Evolutionary conservation across 2,888 invertebrate genomes (phyloP), one percentile per base, ranked within the genome.

Genomic region (Zygaena filipendulae): DNA sequence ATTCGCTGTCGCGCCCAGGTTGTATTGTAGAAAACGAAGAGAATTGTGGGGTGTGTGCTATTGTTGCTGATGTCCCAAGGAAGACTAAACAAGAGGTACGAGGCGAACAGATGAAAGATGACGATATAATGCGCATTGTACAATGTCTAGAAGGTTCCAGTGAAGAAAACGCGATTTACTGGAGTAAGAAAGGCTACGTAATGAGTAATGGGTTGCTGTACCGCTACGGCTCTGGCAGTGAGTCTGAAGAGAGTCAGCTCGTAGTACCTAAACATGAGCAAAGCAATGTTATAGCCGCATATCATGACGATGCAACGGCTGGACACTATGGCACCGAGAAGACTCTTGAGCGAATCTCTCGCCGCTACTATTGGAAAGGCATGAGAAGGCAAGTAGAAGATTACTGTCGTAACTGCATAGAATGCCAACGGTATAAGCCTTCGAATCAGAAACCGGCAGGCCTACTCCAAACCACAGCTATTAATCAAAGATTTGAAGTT

Each of bases 281-380:
- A 13, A 12, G 11, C 1, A 25, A 33, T 7, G 26, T 49, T 2
- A 19, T 48, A 18, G 8, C n/a, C 1, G 35, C 12, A 4, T 45
- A 42, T 11, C 51, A 50, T 19, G 42, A 45, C 11, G 32, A 36
- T 4, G 32, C 38, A 1, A 14, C 33, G 2, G 43, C 52, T 1
- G 53, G 50, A 4, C 52, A 57, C 6, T 16, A 16, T 1, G 46
- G 46, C 5, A 9, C 40, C 1, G 39, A 46, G 30, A 21, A 34
- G 30, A 10, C 60, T 60, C 36, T 42, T 41, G n/a, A 36, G 56
- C 3, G 66, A 58, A 2, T 68, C 68, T 35, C 47, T 45, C 2
- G 32, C 61, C 6, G 16, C 10, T 33, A 19, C 21, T 25, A 55
- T 52, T 1, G 30, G 60, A 25, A 40, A 42, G 11, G 38, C 40